Base-by-base conservation (phyloP, 2,113 vertebrate genomes). In the Pachypanchax playfairii region DNA sequence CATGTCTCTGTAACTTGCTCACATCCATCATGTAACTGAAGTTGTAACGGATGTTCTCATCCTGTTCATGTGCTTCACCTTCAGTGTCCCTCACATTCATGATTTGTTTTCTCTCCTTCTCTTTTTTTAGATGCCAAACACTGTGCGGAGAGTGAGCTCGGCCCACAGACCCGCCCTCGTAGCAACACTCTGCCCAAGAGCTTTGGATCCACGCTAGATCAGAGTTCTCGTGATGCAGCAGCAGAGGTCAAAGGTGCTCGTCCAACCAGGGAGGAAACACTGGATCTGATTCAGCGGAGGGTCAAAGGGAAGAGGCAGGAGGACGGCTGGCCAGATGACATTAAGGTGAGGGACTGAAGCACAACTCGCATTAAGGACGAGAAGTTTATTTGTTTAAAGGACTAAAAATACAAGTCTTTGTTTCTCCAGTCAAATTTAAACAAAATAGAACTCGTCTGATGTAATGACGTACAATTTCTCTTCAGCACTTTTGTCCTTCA, bases 181-280 rank as follows among this genome's bases (percentile, higher is more conserved):
- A 98, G 97, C 88, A 98, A 98, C 91, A 98, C 97, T 48, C 93
- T 98, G 82, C 97, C 97, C 86, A 98, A 97, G 85, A 98, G 97
- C 90, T 98, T 98, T 67, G 97, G 97, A 58, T 98, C 97, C 66
- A 96, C 95, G 20, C 89, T 98, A 84, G 96, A 96, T 63, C 94
- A 96, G 52, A 86, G 92, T 18, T 73, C 86, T 59, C 83, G 87
- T 12, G 93, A 94, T 10, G 85, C 77, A 82, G 91, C 77, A 26
- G 87, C 41, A 56, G 44, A 84, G 51, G 85, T 64, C 61, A 93
- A 91, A 21, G 93, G 92, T 62, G 93, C 91, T 44, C 92, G 88
- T 25, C 93, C 94, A 70, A 93, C 89, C 46, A 92, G 93, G 44
- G 95, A 97, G 87, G 94, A 95, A 42, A 98, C 97, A 0, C 87